Evolutionary conservation across 2,888 invertebrate genomes (phyloP), one percentile per base, ranked within the genome.

Genomic region (Linnaemya vulpina): DNA sequence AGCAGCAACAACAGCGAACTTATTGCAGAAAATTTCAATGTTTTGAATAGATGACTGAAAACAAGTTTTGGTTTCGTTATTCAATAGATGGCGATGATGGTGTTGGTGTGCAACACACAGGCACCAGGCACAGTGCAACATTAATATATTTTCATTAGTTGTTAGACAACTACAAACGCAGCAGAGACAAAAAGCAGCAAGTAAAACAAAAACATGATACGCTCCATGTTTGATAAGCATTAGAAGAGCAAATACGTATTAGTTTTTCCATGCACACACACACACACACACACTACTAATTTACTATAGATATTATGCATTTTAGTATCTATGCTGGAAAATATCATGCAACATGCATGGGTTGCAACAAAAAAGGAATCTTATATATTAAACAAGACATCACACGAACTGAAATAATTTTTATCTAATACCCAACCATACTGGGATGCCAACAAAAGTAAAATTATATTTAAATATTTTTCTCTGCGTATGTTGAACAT

Each of bases 321-420:
- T n/a, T n/a, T 68, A 77, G 11, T 49, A 46, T 68, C 17, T 70
- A 46, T 65, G 67, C 60, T 13, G 25, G 58, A 65, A 20, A 38
- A 49, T n/a, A 65, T 46, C 73, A 79, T 76, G 84, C 75, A 76
- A 71, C 51, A 87, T 87, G 70, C 86, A 87, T 88, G 83, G 17
- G 7, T 7, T 71, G 78, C 67, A 74, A 58, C 62, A 53, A 74
- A 76, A n/a, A 76, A 65, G 15, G 40, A 70, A 73, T 60, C 30
- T 79, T 35, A 71, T 63, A 60, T 46, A 22, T n/a, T 35, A 62
- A 35, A 70, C 53, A 53, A 40, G 20, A 30, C 65, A 38, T 22
- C 35, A 62, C 35, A 53, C 53, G 49, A 62, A 55, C 15, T 60
- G 30, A 20, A 22, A 35, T 7, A 49, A 1, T 43, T 55, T 62